phyloP scores from a whole-genome alignment of 2,797 vertebrate genomes.

The Molossus alvarezi region DNA sequence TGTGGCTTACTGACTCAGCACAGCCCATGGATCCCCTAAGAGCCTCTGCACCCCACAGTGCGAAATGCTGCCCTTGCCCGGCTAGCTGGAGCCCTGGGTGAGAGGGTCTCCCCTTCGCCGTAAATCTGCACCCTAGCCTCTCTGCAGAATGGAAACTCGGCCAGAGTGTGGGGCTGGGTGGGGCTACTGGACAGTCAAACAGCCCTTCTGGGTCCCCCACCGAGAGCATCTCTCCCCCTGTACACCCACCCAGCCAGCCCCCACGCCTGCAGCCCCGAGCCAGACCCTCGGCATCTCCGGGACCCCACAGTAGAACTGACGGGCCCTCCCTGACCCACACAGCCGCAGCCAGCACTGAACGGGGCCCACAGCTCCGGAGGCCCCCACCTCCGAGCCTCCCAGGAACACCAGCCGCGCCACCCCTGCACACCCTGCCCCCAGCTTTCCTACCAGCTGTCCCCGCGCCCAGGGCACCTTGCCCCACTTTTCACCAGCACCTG shows the following conservation, averaged over 20 bases:
- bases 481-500: neutral
- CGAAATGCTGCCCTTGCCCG: conserved; percentile 88
- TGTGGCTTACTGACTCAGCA: conserved; percentile 94
- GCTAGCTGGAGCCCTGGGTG: conserved; percentile 87
- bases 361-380: rapidly evolving
- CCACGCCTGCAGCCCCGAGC: neutral
- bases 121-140: conserved; percentile 90
- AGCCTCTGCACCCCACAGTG: conserved; percentile 91
- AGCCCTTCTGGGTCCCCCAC: conserved; percentile 72
- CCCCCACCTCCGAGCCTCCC: neutral
- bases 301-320: neutral
- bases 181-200: conserved; percentile 75
- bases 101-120: conserved; percentile 86
- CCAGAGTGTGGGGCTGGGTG: conserved; percentile 85
- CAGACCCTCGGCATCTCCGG: neutral
- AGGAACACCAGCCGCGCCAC: rapidly evolving
- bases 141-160: conserved; percentile 85
- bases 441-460: neutral
- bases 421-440: neutral
- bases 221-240: rapidly evolving
- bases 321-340: neutral
- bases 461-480: rapidly evolving
- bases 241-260: neutral
- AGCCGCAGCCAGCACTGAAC: neutral
- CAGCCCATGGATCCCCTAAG: conserved; percentile 94